Percentiles rank a stretch among this genome's conserved stretches.
These are phyloP conservation scores for Zaprionus camerounensis DNA, from an alignment of 1,140 invertebrate genomes.

Conservation along the genomic window DNA sequence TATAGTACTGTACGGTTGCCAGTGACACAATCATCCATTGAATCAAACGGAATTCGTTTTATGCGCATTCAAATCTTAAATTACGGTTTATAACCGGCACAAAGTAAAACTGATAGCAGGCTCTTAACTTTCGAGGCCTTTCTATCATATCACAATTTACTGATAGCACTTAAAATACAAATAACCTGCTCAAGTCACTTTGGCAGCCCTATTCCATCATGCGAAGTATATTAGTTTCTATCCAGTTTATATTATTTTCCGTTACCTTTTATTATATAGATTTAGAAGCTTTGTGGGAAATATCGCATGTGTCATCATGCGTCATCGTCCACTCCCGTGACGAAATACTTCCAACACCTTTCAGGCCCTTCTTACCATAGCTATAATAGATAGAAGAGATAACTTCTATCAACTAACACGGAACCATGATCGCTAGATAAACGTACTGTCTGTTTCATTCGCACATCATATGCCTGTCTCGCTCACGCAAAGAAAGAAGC, in stretches of 20 bases:
- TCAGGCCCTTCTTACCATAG: slow-evolving; percentile 11
- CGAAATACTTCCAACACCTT: slow-evolving; percentile 20
- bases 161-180: slow-evolving; percentile 1
- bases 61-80: slow-evolving; percentile 26
- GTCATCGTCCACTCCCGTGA: slow-evolving; percentile 26
- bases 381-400: too few relatives aligned
- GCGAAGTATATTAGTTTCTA: not conserved
- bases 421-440: slow-evolving; percentile 22
- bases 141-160: slow-evolving; percentile 35
- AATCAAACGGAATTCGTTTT: slow-evolving; percentile 23
- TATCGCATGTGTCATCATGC: slow-evolving; percentile 30
- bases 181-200: not conserved
- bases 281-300: slow-evolving; percentile 15
- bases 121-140: slow-evolving; percentile 36
- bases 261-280: slow-evolving; percentile 7
- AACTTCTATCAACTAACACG: not conserved
- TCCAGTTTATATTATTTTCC: not conserved
- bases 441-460: slow-evolving; percentile 21
- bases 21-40: slow-evolving; percentile 29
- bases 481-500: slow-evolving; percentile 28
- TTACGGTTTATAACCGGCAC: slow-evolving; percentile 13
- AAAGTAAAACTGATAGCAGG: slow-evolving; percentile 10
- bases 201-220: not conserved
- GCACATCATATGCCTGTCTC: slow-evolving; percentile 14
- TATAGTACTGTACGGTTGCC: not conserved